Base-by-base conservation (phyloP, 2,888 invertebrate genomes). In the Chalcosyrphus nemorum region DNA sequence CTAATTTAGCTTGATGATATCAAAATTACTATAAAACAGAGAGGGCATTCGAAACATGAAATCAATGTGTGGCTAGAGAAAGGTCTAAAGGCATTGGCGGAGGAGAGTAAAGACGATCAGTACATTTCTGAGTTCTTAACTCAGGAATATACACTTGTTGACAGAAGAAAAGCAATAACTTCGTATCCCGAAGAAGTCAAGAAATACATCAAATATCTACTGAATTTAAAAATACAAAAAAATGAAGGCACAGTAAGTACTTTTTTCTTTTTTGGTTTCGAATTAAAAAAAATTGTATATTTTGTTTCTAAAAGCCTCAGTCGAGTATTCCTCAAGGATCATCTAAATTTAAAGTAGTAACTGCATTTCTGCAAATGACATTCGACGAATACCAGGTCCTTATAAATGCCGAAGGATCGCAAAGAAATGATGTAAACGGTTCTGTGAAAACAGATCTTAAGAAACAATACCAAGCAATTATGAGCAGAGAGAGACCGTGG, bases 381-480 rank as follows among this genome's bases (percentile, higher is more conserved):
- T 80, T 41, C 15, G 78, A 74, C 1, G 82, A 84, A 6, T 84
- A 63, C 52, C 66, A 68, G 17, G 2, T 19, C 11, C 29, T 80
- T 4, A 43, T 70, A 1, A 74, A 70, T 38, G 61, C 19, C 0
- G 29, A 72, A 2, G 63, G 50, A 19, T 21, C 56, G 19, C 27
- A 63, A 17, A 17, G 27, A 24, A n/a, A n/a, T n/a, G n/a, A n/a
- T n/a, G n/a, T n/a, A n/a, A n/a, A n/a, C n/a, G n/a, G n/a, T n/a
- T 38, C 59, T 6, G 1, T 7, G 0, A 50, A 54, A 0, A 7
- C 35, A 13, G 24, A 54, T 13, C 21, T 77, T 0, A 59, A 47
- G 7, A 41, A 19, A 1, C 43, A 45, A 13, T 63, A 50, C 15
- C 35, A 45, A 13, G 11, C 41, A 15, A 54, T 76, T 13, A 11